Evolutionary conservation across 2,888 invertebrate genomes (phyloP), one percentile per base, ranked within the genome.

Genomic region (Lasioglossum marginatum): DNA sequence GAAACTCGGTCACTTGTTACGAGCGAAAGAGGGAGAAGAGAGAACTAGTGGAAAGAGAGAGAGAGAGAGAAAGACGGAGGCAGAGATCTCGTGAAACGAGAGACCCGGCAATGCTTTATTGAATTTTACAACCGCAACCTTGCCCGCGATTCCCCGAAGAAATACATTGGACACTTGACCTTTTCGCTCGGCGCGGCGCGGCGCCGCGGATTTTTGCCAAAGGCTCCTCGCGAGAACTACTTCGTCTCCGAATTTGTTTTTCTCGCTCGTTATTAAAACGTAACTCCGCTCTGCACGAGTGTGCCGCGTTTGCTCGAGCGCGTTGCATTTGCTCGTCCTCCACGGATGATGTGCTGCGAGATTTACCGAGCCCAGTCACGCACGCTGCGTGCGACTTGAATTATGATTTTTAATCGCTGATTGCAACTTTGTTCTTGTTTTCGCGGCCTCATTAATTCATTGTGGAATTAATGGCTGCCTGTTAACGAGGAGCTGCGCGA

Each of bases 91-190:
- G 37, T 16, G 81, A 40, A 48, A 48, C 77, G 73, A 48, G 73
- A 48, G 60, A 45, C 73, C 40, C 77, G 37, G 57, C 82, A 37
- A 78, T 52, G 60, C 37, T 84, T 84, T 75, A 80, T 80, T 82
- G 82, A 82, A 82, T 82, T 82, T 84, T 74, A 63, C 74, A 31
- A 57, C 68, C 57, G 40, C 76, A 77, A 84, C 82, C 82, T 84
- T 84, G 77, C 48, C 60, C 77, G 66, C 66, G 40, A 82, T 82
- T 45, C 74, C 78, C 8, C 27, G n/a, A 10, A 43, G 48, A 63
- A 78, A 71, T 74, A 74, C 82, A 73, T 45, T 37, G 66, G 37
- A 74, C 68, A 70, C 82, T 84, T 60, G 74, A 82, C 81, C 81
- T 74, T 74, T 82, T 77, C 71, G 27, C 37, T 31, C n/a, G 23